Conservation (phyloP, 2,797 vertebrate species). For the Cryptoprocta ferox region DNA sequence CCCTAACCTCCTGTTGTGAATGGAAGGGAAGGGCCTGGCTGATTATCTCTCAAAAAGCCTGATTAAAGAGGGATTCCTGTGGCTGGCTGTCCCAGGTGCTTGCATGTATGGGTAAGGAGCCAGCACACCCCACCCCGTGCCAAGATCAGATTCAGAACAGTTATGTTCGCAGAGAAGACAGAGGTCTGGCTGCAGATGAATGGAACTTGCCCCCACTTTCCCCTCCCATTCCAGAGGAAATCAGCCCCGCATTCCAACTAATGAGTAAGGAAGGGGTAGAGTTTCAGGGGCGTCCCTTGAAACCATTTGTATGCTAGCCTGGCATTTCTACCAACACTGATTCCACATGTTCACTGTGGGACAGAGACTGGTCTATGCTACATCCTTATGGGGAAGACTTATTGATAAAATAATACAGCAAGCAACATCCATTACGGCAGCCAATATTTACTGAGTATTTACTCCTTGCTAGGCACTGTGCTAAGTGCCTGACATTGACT, state of each 20-base stretch:
- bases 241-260: background rate
- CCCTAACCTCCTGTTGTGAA: background rate
- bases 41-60: background rate
- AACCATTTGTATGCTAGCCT: background rate
- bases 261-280: background rate
- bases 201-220: background rate
- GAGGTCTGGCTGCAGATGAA: background rate
- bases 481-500: background rate
- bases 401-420: constrained; percentile 61
- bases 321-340: background rate
- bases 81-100: background rate
- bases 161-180: background rate
- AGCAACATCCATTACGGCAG: constrained; percentile 36
- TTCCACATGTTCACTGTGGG: background rate
- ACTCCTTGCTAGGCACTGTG: background rate
- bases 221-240: background rate
- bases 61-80: background rate
- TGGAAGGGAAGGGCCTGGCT: background rate
- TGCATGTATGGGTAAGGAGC: background rate
- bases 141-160: background rate
- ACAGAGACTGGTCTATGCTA: background rate
- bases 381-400: background rate
- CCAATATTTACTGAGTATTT: background rate
- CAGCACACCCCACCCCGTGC: background rate
- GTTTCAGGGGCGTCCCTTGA: background rate